Evolutionary conservation across 2,113 vertebrate species (phyloP), one percentile per base, ranked within the genome.

Genomic region (Saiga tatarica): DNA sequence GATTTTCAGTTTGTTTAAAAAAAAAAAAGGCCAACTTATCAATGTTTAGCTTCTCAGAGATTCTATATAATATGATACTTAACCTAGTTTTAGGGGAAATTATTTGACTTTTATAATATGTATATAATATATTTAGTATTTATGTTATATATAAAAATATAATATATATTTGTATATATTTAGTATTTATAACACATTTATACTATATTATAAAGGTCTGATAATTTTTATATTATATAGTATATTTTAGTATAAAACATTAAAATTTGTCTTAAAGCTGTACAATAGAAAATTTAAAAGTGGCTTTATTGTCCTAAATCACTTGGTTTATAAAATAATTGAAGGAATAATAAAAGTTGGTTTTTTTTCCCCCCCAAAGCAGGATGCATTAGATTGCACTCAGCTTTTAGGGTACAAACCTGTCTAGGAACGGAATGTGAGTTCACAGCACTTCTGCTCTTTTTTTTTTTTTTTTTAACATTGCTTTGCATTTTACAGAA

Each of bases 401-500:
- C 12, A n/a, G 33, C 57, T 97, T 96, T 76, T 10, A 92, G 6
- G 14, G 71, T 55, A 71, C 19, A 62, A 15, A 87, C 30, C 39
- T 96, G 10, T 64, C 59, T 94, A 59, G 47, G 57, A 96, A 92
- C 7, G 1, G 74, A 93, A 93, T 81, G 21, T 53, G 71, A 79
- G 12, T 91, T 82, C 76, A 79, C 13, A 96, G 17, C 36, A 95
- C 39, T 97, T 96, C 26, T 67, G 21, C 10, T 21, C 30, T 17
- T 45, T 45, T 50, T 93, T 67, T 79, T 52, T 39, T 57, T 78
- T n/a, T 59, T 67, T 64, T 47, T 57, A 25, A 57, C 16, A 36
- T 74, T 91, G 78, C 2, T 96, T 96, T 92, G 12, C 57, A 91
- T 87, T 94, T 97, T 53, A 89, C 57, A 95, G 45, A 95, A 85